phyloP scores from a whole-genome alignment of 1,140 invertebrate species.

The Sitobion miscanthi region DNA sequence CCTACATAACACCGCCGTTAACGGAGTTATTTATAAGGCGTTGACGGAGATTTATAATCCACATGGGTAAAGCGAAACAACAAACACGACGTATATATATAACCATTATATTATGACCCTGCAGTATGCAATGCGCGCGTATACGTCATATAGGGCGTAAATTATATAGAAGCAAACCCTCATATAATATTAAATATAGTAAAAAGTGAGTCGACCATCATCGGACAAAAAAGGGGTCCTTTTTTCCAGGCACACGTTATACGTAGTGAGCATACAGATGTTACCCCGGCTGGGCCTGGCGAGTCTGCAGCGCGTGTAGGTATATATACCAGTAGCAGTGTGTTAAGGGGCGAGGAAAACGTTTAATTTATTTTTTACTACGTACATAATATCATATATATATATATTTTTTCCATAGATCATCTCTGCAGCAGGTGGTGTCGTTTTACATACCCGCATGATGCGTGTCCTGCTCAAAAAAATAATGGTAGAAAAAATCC shows the following conservation, averaged over 20 bases:
- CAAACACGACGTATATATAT: background rate
- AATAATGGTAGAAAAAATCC: background rate
- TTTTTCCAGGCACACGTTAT: background rate
- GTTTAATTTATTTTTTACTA: constrained; percentile 39
- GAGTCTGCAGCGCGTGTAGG: background rate
- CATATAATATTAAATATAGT: background rate
- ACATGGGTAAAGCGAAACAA: background rate
- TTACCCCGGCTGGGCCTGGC: background rate
- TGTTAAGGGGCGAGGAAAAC: constrained; percentile 3
- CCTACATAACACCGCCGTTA: background rate
- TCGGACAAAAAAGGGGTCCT: background rate
- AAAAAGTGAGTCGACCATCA: background rate
- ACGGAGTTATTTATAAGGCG: constrained; percentile 47
- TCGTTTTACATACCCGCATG: constrained; percentile 20
- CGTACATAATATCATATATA: background rate
- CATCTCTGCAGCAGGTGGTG: constrained; percentile 48
- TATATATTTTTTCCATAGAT: background rate
- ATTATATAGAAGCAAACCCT: background rate
- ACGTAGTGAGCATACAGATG: constrained; percentile 16
- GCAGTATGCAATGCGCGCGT: background rate
- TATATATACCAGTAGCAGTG: background rate
- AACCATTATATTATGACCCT: constrained; percentile 7
- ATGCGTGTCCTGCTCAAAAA: background rate
- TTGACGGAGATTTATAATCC: constrained; percentile 37
- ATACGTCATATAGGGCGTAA: background rate